Evolutionary conservation across 2,797 vertebrate species (phyloP).

Genomic region (Acridotheres tristis): DNA sequence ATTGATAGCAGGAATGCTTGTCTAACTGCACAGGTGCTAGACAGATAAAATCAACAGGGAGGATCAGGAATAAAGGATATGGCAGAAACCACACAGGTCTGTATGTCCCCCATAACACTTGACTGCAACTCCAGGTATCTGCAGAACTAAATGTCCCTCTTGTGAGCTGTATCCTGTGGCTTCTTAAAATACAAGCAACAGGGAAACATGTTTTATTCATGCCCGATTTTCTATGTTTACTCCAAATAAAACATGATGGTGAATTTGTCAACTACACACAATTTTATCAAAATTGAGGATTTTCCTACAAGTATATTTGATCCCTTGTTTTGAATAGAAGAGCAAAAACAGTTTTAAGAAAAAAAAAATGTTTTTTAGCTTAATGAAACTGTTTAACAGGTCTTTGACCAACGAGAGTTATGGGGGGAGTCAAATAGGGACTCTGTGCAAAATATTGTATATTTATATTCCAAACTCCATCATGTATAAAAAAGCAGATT

Average conservation of each 20-base stretch:
- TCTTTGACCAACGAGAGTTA: not conserved
- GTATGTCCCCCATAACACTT: not conserved
- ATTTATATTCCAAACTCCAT: not conserved
- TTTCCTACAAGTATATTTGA: not conserved
- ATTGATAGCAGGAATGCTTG: not conserved
- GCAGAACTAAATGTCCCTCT: not conserved
- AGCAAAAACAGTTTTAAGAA: not conserved
- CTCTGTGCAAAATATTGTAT: not conserved
- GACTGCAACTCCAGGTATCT: not conserved
- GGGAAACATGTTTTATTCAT: not conserved
- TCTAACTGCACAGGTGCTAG: not conserved
- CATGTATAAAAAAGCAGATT: not conserved
- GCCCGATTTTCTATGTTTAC: fast-evolving
- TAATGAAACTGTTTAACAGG: not conserved
- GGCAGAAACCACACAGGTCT: not conserved
- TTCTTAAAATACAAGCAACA: not conserved
- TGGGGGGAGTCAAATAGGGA: fast-evolving
- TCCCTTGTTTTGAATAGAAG: not conserved
- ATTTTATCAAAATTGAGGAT: not conserved
- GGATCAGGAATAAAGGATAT: not conserved
- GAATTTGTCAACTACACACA: not conserved
- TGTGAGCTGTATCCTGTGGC: not conserved
- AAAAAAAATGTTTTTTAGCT: not conserved
- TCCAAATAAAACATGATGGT: not conserved
- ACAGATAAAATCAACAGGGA: not conserved